Evolutionary conservation across 2,113 vertebrate species (phyloP).

Genomic region (Myrmophylax atrothorax): DNA sequence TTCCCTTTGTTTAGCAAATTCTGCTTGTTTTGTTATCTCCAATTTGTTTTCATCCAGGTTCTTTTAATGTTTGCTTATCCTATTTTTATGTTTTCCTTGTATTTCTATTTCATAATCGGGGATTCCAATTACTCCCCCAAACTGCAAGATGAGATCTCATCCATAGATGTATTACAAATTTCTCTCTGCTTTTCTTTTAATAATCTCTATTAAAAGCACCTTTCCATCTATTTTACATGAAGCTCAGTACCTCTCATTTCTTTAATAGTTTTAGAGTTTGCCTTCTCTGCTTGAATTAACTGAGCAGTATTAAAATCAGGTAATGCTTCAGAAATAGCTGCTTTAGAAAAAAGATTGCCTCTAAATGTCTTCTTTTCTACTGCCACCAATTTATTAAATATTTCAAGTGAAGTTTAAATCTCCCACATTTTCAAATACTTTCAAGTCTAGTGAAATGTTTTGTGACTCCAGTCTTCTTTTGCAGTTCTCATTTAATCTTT

Average conservation of each 20-base stretch:
- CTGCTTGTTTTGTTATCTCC: neutral
- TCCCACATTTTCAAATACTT: neutral
- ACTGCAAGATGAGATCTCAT: neutral
- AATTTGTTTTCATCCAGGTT: neutral
- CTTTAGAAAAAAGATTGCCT: conserved; percentile 9
- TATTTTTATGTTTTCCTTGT: neutral
- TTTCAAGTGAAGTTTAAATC: neutral
- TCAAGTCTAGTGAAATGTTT: neutral
- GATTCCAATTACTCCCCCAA: neutral
- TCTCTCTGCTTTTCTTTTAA: conserved; percentile 14
- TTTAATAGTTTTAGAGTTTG: neutral
- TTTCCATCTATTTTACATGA: conserved; percentile 30
- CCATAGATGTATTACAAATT: neutral
- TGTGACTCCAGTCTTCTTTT: neutral
- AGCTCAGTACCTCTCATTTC: neutral
- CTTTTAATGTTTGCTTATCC: neutral
- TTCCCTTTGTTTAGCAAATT: neutral
- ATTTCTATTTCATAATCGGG: neutral
- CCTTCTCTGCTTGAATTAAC: conserved; percentile 37
- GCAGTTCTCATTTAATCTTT: neutral
- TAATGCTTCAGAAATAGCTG: conserved; percentile 31
- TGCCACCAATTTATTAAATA: neutral
- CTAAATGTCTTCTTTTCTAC: neutral
- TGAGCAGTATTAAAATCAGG: conserved; percentile 20
- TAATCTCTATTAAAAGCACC: conserved; percentile 27